These are phyloP conservation scores for Polyploca ridens DNA, from an alignment of 2,888 invertebrate species.

Conservation along the genomic window DNA sequence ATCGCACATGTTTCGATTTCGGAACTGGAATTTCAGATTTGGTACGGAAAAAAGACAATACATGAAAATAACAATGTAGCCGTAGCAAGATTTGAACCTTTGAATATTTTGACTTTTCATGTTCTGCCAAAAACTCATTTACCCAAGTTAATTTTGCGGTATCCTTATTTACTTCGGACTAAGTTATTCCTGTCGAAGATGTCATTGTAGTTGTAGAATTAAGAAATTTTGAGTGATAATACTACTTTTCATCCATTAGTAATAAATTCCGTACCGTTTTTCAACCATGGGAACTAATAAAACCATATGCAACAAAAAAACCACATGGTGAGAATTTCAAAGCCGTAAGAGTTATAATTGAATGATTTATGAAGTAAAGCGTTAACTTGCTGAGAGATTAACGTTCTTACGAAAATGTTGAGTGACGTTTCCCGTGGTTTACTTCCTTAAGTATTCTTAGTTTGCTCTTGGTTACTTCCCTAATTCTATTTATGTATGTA, in stretches of 20 bases:
- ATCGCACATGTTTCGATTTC: neutral
- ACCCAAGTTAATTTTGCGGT: no score
- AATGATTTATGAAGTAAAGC: constrained; percentile 15
- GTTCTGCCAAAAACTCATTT: neutral
- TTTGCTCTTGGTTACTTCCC: neutral
- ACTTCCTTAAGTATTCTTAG: constrained; percentile 29
- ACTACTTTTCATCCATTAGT: neutral
- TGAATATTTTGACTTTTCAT: neutral
- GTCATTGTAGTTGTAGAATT: no score
- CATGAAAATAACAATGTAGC: neutral
- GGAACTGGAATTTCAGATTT: neutral
- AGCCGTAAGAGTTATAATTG: constrained; percentile 4
- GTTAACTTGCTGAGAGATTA: constrained; percentile 37
- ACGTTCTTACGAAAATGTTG: constrained; percentile 29
- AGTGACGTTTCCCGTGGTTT: constrained; percentile 34
- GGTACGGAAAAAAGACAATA: neutral
- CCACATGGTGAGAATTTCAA: constrained; percentile 7
- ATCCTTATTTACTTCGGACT: no score
- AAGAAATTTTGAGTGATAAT: no score
- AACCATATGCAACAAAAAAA: constrained; percentile 5
- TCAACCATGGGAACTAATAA: neutral
- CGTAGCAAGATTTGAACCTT: neutral
- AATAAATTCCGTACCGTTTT: neutral
- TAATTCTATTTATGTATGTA: neutral
- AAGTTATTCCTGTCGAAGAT: no score